Conservation (phyloP, 2,888 invertebrate species). For the Sphaeridia pumilis region DNA sequence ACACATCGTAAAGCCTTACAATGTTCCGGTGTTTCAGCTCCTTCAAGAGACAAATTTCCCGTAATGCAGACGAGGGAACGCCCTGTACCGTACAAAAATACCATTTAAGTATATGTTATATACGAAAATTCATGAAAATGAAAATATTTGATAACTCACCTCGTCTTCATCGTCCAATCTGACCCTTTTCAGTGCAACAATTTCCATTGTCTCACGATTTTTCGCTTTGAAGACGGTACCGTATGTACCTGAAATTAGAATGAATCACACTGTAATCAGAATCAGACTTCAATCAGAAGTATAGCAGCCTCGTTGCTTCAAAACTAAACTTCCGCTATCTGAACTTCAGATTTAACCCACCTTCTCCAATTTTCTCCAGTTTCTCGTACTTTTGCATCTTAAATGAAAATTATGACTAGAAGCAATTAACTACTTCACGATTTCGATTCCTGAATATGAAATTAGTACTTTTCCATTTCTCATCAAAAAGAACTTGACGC, state of each 20-base stretch:
- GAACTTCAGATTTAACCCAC: slow-evolving; percentile 41
- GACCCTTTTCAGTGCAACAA: slow-evolving; percentile 93
- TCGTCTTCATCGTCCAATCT: slow-evolving; percentile 98
- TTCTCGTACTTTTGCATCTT: slow-evolving; percentile 97
- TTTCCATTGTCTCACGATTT: slow-evolving; percentile 91
- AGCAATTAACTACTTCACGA: too few relatives aligned
- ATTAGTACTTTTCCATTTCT: too few relatives aligned
- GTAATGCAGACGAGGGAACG: slow-evolving; percentile 91
- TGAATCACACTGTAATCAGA: too few relatives aligned
- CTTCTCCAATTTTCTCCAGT: slow-evolving; percentile 97
- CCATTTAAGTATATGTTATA: too few relatives aligned
- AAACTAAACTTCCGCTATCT: too few relatives aligned
- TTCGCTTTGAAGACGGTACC: slow-evolving; percentile 99
- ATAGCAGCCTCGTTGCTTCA: too few relatives aligned
- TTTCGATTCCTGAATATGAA: too few relatives aligned
- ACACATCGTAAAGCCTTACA: slow-evolving; percentile 88
- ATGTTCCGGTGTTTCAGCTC: slow-evolving; percentile 98
- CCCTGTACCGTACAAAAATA: too few relatives aligned
- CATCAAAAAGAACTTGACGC: too few relatives aligned
- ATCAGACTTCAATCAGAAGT: too few relatives aligned
- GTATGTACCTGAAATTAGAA: slow-evolving; percentile 61
- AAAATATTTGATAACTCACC: slow-evolving; percentile 41
- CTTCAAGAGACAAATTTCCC: slow-evolving; percentile 95
- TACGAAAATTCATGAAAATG: too few relatives aligned
- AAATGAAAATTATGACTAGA: too few relatives aligned